Percentiles rank a stretch among this genome's conserved stretches.
These are phyloP conservation scores for Vidua macroura DNA, from an alignment of 2,113 vertebrate species.

Conservation along the genomic window DNA sequence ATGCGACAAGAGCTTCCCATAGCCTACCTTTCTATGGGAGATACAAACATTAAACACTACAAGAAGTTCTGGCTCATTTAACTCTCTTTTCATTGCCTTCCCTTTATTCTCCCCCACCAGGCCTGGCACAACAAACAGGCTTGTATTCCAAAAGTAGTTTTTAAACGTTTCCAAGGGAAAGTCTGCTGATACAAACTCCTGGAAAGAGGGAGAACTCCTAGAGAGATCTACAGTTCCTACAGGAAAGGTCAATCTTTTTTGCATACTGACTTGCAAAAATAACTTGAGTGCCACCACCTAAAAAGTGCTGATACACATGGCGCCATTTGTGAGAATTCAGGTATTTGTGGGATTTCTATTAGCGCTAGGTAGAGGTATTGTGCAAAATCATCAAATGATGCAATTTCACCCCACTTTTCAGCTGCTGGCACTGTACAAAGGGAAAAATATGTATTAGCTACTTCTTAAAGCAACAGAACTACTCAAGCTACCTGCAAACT, in stretches of 20 bases:
- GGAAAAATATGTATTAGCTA: constrained; percentile 69
- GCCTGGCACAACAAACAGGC: constrained; percentile 19
- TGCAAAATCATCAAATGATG: constrained; percentile 48
- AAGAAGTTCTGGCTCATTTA: constrained; percentile 68
- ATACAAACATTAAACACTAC: constrained; percentile 64
- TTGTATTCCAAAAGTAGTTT: constrained; percentile 22
- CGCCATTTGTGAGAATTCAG: constrained; percentile 28
- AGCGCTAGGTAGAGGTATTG: constrained; percentile 48
- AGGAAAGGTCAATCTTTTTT: constrained; percentile 57
- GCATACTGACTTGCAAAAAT: constrained; percentile 65
- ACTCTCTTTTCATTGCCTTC: constrained; percentile 71
- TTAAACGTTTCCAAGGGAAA: constrained; percentile 39
- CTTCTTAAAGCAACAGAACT: constrained; percentile 69
- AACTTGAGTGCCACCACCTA: constrained; percentile 64
- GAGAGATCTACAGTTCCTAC: constrained; percentile 64
- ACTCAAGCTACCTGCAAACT: constrained; percentile 69
- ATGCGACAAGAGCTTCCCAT: constrained; percentile 56
- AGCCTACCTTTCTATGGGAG: constrained; percentile 42
- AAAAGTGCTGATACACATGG: constrained; percentile 55
- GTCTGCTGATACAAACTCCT: constrained; percentile 42
- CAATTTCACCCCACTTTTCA: constrained; percentile 61
- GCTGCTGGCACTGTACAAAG: constrained; percentile 64
- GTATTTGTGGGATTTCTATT: constrained; percentile 9
- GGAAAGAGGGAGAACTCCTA: constrained; percentile 68
- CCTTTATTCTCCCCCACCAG: constrained; percentile 7